Evolutionary conservation across 1,140 invertebrate genomes (phyloP), one percentile per base, ranked within the genome.

Genomic region (Apis florea): DNA sequence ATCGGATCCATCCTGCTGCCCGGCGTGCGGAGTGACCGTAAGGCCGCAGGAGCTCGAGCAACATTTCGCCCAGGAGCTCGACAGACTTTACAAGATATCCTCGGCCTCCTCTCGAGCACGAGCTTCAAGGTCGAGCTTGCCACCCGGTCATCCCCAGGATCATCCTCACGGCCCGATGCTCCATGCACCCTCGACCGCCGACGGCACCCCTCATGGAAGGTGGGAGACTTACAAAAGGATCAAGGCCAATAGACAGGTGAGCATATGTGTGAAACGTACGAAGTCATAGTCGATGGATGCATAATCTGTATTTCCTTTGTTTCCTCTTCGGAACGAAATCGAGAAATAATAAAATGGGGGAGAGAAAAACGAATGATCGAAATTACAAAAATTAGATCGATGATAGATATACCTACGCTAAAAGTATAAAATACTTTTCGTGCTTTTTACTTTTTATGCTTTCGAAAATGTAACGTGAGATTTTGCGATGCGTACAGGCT

Each of bases 221-320:
- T 97, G 96, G 96, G 97, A 97, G 95, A 97, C 96, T 31, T 97
- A 97, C 92, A 96, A 97, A 91, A 94, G 97, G 86, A 97, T 98
- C 83, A 96, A 96, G 88, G 95, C 96, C 64, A 98, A 98, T 91
- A 94, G 97, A 88, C 96, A 97, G 89, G 95, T 96, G 83, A 93
- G 2, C 19, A n/a, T n/a, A n/a, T n/a, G n/a, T n/a, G n/a, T n/a
- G n/a, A n/a, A n/a, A n/a, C n/a, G n/a, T n/a, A n/a, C n/a, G n/a
- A n/a, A n/a, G n/a, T n/a, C n/a, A n/a, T n/a, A n/a, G n/a, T n/a
- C n/a, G n/a, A n/a, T n/a, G n/a, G n/a, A n/a, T n/a, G n/a, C n/a
- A n/a, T n/a, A n/a, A n/a, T n/a, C n/a, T n/a, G n/a, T n/a, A n/a
- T n/a, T n/a, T n/a, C n/a, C n/a, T n/a, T n/a, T n/a, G n/a, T n/a